A percentile compares a stretch with the other conserved stretches of the same genome.
phyloP scores from a whole-genome alignment of 2,888 invertebrate genomes.

The Diarsia mendica region DNA sequence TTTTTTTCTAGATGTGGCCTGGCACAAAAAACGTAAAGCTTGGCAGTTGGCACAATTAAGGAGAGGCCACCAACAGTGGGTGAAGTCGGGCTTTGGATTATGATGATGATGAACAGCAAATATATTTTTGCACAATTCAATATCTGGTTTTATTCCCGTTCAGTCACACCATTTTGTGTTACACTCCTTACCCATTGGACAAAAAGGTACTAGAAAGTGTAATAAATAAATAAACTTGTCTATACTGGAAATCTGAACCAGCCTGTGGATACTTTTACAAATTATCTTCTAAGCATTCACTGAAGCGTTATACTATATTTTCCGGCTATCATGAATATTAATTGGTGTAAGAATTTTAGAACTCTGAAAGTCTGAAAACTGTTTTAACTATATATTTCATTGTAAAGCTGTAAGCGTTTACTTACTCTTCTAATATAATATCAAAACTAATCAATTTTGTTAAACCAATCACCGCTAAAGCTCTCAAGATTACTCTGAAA shows the following conservation, averaged over 20 bases:
- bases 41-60: too few species aligned
- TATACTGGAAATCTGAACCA: not conserved
- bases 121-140: not conserved
- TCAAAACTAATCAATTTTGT: conserved; percentile 6
- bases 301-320: not conserved
- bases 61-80: too few species aligned
- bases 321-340: not conserved
- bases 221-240: too few species aligned
- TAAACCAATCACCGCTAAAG: not conserved
- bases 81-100: too few species aligned
- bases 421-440: not conserved
- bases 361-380: not conserved
- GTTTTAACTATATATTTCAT: not conserved
- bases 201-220: not conserved
- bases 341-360: too few species aligned
- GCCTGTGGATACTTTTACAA: not conserved
- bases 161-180: too few species aligned
- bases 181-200: too few species aligned
- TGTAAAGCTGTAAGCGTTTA: not conserved
- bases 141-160: too few species aligned
- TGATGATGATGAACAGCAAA: too few species aligned
- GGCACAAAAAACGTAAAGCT: too few species aligned
- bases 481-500: conserved; percentile 17
- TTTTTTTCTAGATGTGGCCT: too few species aligned
- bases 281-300: not conserved